Percentiles rank a stretch among this genome's conserved stretches.
Evolutionary conservation across 2,113 vertebrate species (phyloP).

Genomic region (Neogobius melanostomus): DNA sequence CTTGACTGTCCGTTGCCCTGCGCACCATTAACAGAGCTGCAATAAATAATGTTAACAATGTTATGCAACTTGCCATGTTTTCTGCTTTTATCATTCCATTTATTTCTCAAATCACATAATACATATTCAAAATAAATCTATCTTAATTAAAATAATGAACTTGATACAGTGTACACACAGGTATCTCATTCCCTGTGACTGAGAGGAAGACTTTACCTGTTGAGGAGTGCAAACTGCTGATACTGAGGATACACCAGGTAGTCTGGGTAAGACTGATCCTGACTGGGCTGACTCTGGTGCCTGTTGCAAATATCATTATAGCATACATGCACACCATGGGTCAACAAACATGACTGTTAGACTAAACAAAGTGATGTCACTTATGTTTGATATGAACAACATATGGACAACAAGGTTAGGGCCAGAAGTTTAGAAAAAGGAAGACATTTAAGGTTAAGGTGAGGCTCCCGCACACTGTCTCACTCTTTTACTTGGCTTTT

Average conservation of each 20-base stretch:
- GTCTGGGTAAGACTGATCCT: slow-evolving; percentile 17
- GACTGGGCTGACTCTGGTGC: slow-evolving; percentile 11
- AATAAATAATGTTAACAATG: slow-evolving; percentile 3
- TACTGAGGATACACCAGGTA: slow-evolving; percentile 22
- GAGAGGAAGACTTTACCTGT: slow-evolving; percentile 15
- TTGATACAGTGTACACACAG: not conserved
- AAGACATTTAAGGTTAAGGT: too few relatives aligned
- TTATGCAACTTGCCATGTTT: not conserved
- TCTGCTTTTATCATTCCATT: not conserved
- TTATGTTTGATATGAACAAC: too few relatives aligned
- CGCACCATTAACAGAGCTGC: slow-evolving; percentile 23
- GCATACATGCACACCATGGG: not conserved
- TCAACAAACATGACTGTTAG: not conserved
- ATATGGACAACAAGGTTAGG: too few relatives aligned
- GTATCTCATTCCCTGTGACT: too few relatives aligned
- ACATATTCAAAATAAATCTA: too few relatives aligned
- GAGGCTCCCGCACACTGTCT: too few relatives aligned
- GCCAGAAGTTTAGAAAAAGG: too few relatives aligned
- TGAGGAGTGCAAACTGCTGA: slow-evolving; percentile 28
- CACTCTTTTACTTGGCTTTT: too few relatives aligned
- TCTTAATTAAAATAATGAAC: not conserved
- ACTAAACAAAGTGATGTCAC: too few relatives aligned
- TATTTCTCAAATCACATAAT: not conserved
- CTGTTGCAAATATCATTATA: slow-evolving; percentile 6
- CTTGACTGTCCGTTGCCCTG: slow-evolving; percentile 3